Evolutionary conservation across 2,113 vertebrate genomes (phyloP).

Genomic region (Coptodon rendalli): DNA sequence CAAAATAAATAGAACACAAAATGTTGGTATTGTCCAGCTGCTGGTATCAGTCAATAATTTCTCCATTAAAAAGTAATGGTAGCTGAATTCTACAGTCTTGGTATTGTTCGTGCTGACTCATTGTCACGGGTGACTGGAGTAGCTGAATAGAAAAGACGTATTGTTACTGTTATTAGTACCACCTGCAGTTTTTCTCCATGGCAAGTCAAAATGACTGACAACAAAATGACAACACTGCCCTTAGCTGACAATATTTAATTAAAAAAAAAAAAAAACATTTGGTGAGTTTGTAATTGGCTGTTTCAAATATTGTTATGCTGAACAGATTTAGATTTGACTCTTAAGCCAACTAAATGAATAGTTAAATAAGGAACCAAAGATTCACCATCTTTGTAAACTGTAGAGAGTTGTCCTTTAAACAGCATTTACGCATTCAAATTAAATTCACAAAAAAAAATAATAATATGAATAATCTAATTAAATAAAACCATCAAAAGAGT

Average conservation of each 20-base stretch:
- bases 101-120: not conserved
- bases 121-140: not conserved
- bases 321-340: not conserved
- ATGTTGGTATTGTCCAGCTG: not conserved
- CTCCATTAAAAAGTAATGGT: not conserved
- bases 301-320: not conserved
- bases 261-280: fast-evolving
- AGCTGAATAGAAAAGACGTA: not conserved
- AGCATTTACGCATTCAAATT: not conserved
- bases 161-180: not conserved
- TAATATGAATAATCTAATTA: not conserved
- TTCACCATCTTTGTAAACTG: not conserved
- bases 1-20: not conserved
- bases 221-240: not conserved
- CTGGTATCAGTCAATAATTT: not conserved
- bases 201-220: not conserved
- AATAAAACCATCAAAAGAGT: not conserved
- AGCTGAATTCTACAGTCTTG: not conserved
- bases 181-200: not conserved
- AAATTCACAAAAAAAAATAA: not conserved
- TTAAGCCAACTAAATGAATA: not conserved
- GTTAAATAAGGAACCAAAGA: not conserved
- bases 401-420: not conserved
- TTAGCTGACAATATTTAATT: not conserved
- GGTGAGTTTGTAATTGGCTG: not conserved